Evolutionary conservation across 2,113 vertebrate species (phyloP), one percentile per base, ranked within the genome.

Genomic region (Conger conger): DNA sequence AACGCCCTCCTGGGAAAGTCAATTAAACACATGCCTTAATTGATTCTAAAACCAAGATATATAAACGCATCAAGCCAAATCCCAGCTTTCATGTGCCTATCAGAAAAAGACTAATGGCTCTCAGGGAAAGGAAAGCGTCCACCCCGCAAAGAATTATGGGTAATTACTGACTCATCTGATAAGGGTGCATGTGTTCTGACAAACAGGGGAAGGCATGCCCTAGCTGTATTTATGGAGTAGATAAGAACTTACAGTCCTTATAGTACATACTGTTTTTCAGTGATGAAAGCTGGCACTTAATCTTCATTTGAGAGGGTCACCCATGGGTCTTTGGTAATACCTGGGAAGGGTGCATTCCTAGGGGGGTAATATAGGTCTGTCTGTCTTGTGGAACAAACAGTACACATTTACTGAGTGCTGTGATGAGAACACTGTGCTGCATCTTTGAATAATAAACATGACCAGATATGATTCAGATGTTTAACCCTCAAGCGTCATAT

Each of bases 101-200:
- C 27, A 3, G 68, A 33, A 33, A 73, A 63, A 63, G 23, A 63
- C 2, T 27, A 63, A 63, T 33, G 13, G 9, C 68, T 27, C 27
- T 73, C 68, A 73, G 6, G 68, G n/a, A 73, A 30, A 13, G 27
- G n/a, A 33, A 27, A 73, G 27, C 27, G n/a, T 27, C 9, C n/a
- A 13, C 33, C 68, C 77, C 79, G 37, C 42, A 76, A 16, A 63
- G 80, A 83, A 84, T 76, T 23, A 82, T 37, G 18, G 76, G 53
- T 73, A 86, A 84, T 90, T 87, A 87, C 5, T 33, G n/a, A 83
- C 79, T 78, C 45, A 9, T 73, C n/a, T 30, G n/a, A 73, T 73
- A 73, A 73, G 68, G n/a, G n/a, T 30, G 68, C 68, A 73, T 73
- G 68, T 73, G 35, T 81, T 82, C 45, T 38, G 79, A 40, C 77